Conservation (phyloP, 2,888 invertebrate genomes). For the Ennomos fuscantarius region DNA sequence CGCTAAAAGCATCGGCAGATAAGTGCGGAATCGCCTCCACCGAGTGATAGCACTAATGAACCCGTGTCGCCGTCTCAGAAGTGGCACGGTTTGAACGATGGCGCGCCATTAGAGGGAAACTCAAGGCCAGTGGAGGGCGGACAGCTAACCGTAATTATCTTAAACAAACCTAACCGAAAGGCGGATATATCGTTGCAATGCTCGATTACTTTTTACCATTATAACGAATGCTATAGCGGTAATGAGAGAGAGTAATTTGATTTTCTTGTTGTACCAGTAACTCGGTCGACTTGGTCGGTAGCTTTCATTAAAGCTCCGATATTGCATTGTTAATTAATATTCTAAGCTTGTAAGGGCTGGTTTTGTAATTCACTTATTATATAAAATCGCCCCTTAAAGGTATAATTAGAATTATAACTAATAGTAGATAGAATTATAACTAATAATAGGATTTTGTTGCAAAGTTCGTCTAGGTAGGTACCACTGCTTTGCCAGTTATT, state of each 20-base stretch:
- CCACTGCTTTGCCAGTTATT: too few relatives aligned
- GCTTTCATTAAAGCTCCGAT: background rate
- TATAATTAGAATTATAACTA: background rate
- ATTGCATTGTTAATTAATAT: too few relatives aligned
- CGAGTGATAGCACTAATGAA: conserved; percentile 81
- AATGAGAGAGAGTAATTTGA: conserved; percentile 34
- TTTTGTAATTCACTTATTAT: conserved; percentile 8
- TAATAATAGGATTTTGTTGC: too few relatives aligned
- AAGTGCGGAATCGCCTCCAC: conserved; percentile 66
- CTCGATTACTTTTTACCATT: conserved; percentile 26
- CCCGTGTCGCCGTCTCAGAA: conserved; percentile 77
- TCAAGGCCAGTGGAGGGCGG: conserved; percentile 70
- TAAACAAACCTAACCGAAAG: conserved; percentile 61
- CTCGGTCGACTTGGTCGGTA: conserved; percentile 12
- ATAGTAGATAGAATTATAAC: too few relatives aligned
- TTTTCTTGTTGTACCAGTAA: conserved; percentile 18
- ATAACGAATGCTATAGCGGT: conserved; percentile 25
- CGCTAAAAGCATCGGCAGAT: conserved; percentile 79
- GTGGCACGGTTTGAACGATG: conserved; percentile 73
- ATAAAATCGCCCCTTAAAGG: background rate
- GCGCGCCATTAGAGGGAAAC: conserved; percentile 68
- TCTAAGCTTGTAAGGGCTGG: conserved; percentile 8
- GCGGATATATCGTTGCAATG: conserved; percentile 50
- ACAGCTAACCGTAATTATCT: conserved; percentile 75
- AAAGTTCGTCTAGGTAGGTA: too few relatives aligned